Percentiles rank a stretch among this genome's conserved stretches.
Conservation (phyloP, 92 coral and sea anemone species). For the Porites evermanni region DNA sequence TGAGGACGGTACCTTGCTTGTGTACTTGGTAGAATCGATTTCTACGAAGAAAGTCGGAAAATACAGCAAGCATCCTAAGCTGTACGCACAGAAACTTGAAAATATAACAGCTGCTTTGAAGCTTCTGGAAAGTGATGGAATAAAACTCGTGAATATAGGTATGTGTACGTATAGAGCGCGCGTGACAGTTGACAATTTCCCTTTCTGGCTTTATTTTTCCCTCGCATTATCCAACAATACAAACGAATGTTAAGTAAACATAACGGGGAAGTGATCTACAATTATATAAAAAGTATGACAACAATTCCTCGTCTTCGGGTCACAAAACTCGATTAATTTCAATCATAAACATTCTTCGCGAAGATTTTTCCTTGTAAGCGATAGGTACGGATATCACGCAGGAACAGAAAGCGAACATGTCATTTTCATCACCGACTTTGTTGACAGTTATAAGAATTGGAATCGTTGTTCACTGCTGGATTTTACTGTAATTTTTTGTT, state of each 20-base stretch:
- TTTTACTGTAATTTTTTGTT: background rate
- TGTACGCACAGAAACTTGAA: slow-evolving; percentile 92
- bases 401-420: slow-evolving; percentile 8
- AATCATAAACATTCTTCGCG: background rate
- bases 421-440: background rate
- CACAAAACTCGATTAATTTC: background rate
- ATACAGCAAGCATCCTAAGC: slow-evolving; percentile 76
- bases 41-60: slow-evolving; percentile 84
- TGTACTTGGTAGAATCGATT: slow-evolving; percentile 91
- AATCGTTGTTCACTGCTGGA: background rate
- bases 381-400: slow-evolving; percentile 25
- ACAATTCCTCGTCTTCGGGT: background rate
- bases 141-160: slow-evolving; percentile 96
- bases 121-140: slow-evolving; percentile 84
- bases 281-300: background rate
- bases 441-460: background rate
- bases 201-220: background rate
- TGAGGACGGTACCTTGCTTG: slow-evolving; percentile 83
- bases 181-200: slow-evolving; percentile 9
- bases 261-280: background rate
- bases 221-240: background rate
- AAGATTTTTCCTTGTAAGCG: background rate
- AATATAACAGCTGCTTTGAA: slow-evolving; percentile 88
- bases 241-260: slow-evolving; percentile 29
- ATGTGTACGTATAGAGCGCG: slow-evolving; percentile 20